Evolutionary conservation across 23 tunicate genomes (phyloP).

Genomic region (Corella eumyota): DNA sequence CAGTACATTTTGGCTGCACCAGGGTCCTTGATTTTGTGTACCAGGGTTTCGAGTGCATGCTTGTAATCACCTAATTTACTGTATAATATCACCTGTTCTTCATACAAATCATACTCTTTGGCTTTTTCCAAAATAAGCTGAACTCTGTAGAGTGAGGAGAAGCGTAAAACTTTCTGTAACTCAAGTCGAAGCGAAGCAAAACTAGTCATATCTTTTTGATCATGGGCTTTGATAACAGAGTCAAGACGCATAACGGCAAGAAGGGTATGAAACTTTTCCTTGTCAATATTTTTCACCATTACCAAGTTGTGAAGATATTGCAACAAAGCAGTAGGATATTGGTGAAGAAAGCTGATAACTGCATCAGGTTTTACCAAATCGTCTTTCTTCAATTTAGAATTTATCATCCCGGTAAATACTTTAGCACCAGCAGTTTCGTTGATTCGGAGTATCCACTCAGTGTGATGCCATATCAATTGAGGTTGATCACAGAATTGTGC

Average conservation of each 20-base stretch:
- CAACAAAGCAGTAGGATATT: conserved; percentile 38
- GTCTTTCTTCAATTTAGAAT: not conserved
- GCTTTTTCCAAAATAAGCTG: conserved; percentile 59
- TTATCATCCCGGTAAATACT: conserved; percentile 17
- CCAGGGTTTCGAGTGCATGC: conserved; percentile 59
- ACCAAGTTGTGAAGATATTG: conserved; percentile 62
- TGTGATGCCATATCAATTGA: conserved; percentile 40
- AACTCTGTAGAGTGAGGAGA: conserved; percentile 53
- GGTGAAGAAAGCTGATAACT: conserved; percentile 58
- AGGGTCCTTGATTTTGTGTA: conserved; percentile 41
- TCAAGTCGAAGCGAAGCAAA: conserved; percentile 14
- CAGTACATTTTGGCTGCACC: conserved; percentile 77
- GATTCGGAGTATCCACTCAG: conserved; percentile 61
- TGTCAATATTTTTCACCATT: conserved; percentile 26
- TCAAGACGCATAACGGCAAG: conserved; percentile 67
- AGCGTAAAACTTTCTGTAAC: conserved; percentile 38
- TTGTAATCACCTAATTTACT: conserved; percentile 72
- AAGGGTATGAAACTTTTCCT: conserved; percentile 89
- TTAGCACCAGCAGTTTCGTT: conserved; percentile 56
- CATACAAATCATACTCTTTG: conserved; percentile 32
- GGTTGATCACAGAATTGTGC: conserved; percentile 12
- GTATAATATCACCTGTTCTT: conserved; percentile 68
- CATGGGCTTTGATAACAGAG: conserved; percentile 17
- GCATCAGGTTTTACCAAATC: conserved; percentile 24
- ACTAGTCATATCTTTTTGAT: conserved; percentile 4